A percentile compares a stretch with the other conserved stretches of the same genome.
Evolutionary conservation across 2,113 vertebrate genomes (phyloP).

Genomic region (Emydura subglobosa): DNA sequence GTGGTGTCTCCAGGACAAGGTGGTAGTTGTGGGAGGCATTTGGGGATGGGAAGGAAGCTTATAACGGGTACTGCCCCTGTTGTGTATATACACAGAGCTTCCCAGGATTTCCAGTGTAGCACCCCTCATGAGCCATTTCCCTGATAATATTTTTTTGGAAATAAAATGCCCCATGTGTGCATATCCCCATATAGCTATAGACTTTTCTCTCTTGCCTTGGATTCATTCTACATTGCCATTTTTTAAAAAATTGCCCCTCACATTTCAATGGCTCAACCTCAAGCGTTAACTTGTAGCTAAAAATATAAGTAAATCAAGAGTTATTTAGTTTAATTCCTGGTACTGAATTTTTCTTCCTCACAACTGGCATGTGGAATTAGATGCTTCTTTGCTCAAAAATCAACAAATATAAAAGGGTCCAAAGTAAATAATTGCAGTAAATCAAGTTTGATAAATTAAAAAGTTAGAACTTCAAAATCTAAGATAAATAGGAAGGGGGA

Average conservation of each 20-base stretch:
- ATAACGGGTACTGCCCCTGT: background rate
- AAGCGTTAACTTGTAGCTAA: conserved; percentile 43
- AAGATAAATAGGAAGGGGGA: conserved; percentile 53
- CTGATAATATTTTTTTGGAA: background rate
- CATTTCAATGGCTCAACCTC: conserved; percentile 24
- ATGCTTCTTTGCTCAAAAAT: conserved; percentile 53
- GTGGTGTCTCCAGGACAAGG: background rate
- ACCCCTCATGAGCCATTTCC: background rate
- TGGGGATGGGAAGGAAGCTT: background rate
- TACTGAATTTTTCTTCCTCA: conserved; percentile 38
- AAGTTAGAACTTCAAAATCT: conserved; percentile 55
- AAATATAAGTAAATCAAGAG: conserved; percentile 67
- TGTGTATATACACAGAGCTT: background rate
- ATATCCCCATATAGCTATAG: background rate
- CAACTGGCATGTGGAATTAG: conserved; percentile 45
- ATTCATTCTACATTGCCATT: background rate
- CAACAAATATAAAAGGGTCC: conserved; percentile 19
- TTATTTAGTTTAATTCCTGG: conserved; percentile 39
- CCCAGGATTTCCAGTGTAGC: background rate
- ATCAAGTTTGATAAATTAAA: conserved; percentile 43
- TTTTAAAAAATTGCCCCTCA: background rate
- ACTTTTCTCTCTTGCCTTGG: conserved; percentile 6
- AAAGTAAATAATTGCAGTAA: conserved; percentile 61
- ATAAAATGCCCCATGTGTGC: background rate
- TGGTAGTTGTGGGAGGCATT: background rate